These are phyloP conservation scores for Donacobius atricapilla DNA, from an alignment of 2,113 vertebrate species.

Conservation along the genomic window DNA sequence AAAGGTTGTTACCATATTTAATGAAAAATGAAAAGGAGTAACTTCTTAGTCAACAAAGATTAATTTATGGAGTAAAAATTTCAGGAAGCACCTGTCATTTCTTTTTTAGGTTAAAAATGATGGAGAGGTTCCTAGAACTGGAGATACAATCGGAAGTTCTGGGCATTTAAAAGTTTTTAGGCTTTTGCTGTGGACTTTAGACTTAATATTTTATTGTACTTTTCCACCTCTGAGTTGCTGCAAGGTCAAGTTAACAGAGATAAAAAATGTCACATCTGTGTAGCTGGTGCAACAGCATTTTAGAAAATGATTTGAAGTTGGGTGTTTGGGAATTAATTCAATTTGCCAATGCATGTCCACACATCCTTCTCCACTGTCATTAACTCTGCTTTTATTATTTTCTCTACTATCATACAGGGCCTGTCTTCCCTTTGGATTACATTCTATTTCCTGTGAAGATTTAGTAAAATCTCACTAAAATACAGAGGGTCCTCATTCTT, in stretches of 20 bases:
- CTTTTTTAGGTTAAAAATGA: neutral
- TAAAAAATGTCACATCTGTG: constrained; percentile 31
- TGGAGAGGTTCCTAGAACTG: neutral
- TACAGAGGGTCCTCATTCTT: neutral
- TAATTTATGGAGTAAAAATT: neutral
- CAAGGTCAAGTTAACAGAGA: constrained; percentile 19
- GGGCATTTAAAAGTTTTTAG: neutral
- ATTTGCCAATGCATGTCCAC: constrained; percentile 30
- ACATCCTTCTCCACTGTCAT: constrained; percentile 18
- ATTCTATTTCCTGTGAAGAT: neutral
- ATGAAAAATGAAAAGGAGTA: neutral
- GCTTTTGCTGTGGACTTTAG: neutral
- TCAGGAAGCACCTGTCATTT: neutral
- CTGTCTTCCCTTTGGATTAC: neutral
- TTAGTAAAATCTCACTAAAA: neutral
- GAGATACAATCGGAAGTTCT: neutral
- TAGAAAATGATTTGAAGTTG: constrained; percentile 24
- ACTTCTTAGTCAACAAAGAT: neutral
- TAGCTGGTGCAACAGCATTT: neutral
- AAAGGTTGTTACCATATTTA: neutral
- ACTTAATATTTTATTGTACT: neutral
- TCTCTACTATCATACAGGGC: neutral
- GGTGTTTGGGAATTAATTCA: constrained; percentile 38
- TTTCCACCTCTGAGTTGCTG: neutral
- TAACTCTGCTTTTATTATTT: neutral